Evolutionary conservation across 1,140 invertebrate genomes (phyloP).

Genomic region (Sinonovacula constricta): DNA sequence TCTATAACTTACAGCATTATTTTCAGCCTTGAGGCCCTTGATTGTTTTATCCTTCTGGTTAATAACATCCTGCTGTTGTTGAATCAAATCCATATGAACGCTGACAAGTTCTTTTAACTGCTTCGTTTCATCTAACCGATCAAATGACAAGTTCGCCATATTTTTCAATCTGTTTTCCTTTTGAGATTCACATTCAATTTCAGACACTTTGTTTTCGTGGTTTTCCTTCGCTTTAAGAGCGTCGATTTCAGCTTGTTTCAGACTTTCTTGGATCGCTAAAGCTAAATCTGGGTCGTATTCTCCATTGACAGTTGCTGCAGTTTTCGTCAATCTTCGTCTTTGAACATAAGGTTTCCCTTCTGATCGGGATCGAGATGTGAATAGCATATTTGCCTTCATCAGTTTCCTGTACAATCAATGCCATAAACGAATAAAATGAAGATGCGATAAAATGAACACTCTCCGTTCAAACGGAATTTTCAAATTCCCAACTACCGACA

Average conservation of each 20-base stretch:
- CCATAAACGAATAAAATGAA: no score
- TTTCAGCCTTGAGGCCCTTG: constrained; percentile 36
- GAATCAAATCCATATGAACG: constrained; percentile 51
- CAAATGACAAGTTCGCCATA: constrained; percentile 10
- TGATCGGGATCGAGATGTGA: constrained; percentile 42
- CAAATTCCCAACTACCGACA: constrained; percentile 40
- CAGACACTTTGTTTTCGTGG: constrained; percentile 24
- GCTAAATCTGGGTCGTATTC: constrained; percentile 55
- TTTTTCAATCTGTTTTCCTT: constrained; percentile 38
- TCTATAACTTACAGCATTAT: constrained; percentile 50
- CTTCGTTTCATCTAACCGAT: constrained; percentile 31
- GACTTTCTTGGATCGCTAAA: constrained; percentile 52
- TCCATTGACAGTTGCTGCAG: constrained; percentile 38
- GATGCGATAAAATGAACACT: no score
- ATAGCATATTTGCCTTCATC: constrained; percentile 33
- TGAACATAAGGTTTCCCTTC: neutral
- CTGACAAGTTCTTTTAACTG: constrained; percentile 48
- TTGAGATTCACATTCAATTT: constrained; percentile 25
- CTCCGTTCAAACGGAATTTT: no score
- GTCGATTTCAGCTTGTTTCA: constrained; percentile 50
- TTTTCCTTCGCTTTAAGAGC: constrained; percentile 46
- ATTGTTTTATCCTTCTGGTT: constrained; percentile 51
- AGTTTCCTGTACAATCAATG: neutral
- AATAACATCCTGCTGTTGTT: constrained; percentile 51
- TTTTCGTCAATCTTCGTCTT: constrained; percentile 42